Percentiles rank a stretch among this genome's conserved stretches.
These are phyloP conservation scores for Varecia variegata DNA, from an alignment of 2,797 vertebrate species.

Conservation along the genomic window DNA sequence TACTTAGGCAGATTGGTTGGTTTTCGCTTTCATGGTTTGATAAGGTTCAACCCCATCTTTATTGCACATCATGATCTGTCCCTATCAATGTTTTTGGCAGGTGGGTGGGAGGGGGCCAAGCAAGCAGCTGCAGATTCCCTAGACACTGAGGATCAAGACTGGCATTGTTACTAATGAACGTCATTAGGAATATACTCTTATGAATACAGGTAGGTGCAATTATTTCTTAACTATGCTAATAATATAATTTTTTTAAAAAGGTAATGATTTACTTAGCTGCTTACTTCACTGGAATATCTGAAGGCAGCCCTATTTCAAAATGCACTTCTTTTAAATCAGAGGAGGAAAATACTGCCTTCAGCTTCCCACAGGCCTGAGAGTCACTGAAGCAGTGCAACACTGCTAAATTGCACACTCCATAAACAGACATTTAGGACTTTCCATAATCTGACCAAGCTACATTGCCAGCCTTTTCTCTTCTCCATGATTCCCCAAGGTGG, in stretches of 20 bases:
- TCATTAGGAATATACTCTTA: background rate
- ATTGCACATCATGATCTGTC: background rate
- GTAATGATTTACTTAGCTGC: background rate
- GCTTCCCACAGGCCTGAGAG: background rate
- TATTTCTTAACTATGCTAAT: background rate
- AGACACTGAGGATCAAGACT: background rate
- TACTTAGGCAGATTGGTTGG: background rate
- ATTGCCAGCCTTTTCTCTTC: background rate
- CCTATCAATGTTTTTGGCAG: background rate
- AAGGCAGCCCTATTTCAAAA: constrained; percentile 11
- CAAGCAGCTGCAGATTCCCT: background rate
- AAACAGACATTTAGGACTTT: background rate
- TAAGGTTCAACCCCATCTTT: background rate
- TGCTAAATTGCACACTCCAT: background rate
- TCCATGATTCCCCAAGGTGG: background rate
- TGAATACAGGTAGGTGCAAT: background rate
- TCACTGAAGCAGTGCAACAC: background rate
- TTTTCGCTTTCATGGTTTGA: background rate
- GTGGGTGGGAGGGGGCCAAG: background rate
- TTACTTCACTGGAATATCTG: background rate
- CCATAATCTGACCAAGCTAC: background rate
- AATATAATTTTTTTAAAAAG: background rate
- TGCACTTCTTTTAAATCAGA: background rate
- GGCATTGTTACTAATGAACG: background rate
- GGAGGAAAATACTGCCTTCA: background rate